Evolutionary conservation across 1,140 invertebrate species (phyloP), one percentile per base, ranked within the genome.

Genomic region (Bombus turneri): DNA sequence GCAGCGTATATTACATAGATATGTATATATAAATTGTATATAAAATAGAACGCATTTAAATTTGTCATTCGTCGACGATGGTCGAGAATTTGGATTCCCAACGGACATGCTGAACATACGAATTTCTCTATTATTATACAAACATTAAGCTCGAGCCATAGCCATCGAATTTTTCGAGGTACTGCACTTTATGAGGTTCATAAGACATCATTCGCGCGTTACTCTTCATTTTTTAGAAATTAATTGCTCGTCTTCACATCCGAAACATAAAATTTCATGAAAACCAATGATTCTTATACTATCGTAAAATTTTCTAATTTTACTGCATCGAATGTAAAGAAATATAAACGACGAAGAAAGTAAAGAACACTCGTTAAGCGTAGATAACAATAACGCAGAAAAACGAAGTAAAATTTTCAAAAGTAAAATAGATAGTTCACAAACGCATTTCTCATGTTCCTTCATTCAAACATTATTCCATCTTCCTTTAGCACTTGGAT

Each of bases 31-130:
- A 76, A 41, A 28, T 62, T 68, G 47, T 82, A 78, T 86, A 83
- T 86, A 75, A 88, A 86, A 86, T 88, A 88, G 81, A 82, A 69
- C 53, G 80, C 73, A n/a, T 62, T 81, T 68, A 39, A 59, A 62
- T 47, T 41, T 82, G 72, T 4, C 31, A 53, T 57, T 73, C 22
- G 66, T 72, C 34, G 37, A 22, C 34, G 37, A 22, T 72, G 28
- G 34, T 81, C 37, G 73, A 77, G 59, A 78, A 84, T 85, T 39
- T 77, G 74, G 85, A 76, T 89, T 68, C 41, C 37, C 37, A 69
- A 68, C 43, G 66, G 28, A 37, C 57, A 34, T 18, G 79, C 69
- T 41, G 68, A 83, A 74, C 37, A 86, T 83, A 64, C 73, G 43
- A 80, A 64, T 43, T 43, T 37, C 5, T 43, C 28, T 15, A 59